Conservation (phyloP, 2,888 invertebrate genomes). For the Eudemis profundana region DNA sequence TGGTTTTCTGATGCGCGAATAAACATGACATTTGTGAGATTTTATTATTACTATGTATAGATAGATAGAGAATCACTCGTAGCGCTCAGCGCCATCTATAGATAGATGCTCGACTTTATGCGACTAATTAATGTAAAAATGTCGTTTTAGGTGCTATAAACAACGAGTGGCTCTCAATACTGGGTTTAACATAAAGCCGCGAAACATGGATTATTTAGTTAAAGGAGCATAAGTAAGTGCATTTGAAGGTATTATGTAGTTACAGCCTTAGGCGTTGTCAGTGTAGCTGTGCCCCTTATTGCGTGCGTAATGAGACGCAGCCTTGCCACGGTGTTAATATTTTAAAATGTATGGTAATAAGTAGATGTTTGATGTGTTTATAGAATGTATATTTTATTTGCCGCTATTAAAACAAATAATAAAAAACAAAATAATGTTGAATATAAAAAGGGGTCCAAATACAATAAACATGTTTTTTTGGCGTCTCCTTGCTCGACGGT, state of each 20-base stretch:
- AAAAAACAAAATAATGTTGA: no score
- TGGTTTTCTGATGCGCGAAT: no score
- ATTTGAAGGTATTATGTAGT: background rate
- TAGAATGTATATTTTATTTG: no score
- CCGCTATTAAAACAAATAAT: no score
- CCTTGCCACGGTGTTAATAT: constrained; percentile 7
- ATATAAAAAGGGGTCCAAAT: no score
- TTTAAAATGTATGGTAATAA: background rate
- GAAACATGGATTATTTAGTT: constrained; percentile 54
- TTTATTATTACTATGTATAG: no score
- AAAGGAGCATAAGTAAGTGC: constrained; percentile 45
- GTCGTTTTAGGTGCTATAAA: constrained; percentile 22
- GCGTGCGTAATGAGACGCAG: constrained; percentile 27
- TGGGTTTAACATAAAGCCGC: constrained; percentile 57
- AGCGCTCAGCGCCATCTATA: constrained; percentile 23
- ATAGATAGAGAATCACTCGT: background rate
- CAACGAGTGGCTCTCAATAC: constrained; percentile 47
- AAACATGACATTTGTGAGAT: no score
- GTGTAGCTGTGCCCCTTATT: constrained; percentile 7
- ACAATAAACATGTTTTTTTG: no score
- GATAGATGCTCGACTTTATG: background rate
- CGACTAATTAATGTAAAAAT: constrained; percentile 31
- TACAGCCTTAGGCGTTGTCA: background rate
- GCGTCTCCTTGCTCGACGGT: no score
- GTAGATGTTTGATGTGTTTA: no score